These are phyloP conservation scores for Andrena bicolor DNA, from an alignment of 2,888 invertebrate species.

Conservation along the genomic window DNA sequence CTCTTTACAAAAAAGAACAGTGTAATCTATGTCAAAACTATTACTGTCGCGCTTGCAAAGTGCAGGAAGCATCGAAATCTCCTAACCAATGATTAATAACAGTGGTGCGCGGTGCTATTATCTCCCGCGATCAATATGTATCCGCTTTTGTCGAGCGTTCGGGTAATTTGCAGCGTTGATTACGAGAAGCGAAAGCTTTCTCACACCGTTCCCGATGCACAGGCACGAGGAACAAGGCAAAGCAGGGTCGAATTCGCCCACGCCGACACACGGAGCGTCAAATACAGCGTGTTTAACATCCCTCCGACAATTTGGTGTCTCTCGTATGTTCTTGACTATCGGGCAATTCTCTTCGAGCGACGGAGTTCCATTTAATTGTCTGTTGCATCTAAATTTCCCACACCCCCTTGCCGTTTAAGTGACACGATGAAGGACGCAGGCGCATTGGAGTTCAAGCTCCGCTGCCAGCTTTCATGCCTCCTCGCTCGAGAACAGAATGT, in stretches of 20 bases:
- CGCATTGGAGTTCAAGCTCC: neutral
- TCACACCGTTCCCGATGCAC: neutral
- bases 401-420: neutral
- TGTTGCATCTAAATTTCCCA: neutral
- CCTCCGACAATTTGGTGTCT: neutral
- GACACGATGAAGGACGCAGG: neutral
- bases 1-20: too few species aligned
- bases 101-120: constrained; percentile 21
- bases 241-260: constrained; percentile 9
- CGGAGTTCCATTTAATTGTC: neutral
- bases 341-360: constrained; percentile 15
- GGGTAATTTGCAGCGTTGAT: constrained; percentile 50
- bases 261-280: neutral
- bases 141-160: constrained; percentile 12
- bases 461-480: neutral
- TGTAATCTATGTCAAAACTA: too few species aligned
- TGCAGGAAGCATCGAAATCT: neutral
- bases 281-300: constrained; percentile 3
- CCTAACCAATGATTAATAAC: constrained; percentile 28
- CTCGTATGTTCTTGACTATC: constrained; percentile 23
- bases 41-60: neutral
- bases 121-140: constrained; percentile 28
- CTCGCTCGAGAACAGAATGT: too few species aligned
- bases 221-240: constrained; percentile 9
- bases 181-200: constrained; percentile 18